Evolutionary conservation across 2,113 vertebrate species (phyloP), one percentile per base, ranked within the genome.

Genomic region (Nannospalax galili): DNA sequence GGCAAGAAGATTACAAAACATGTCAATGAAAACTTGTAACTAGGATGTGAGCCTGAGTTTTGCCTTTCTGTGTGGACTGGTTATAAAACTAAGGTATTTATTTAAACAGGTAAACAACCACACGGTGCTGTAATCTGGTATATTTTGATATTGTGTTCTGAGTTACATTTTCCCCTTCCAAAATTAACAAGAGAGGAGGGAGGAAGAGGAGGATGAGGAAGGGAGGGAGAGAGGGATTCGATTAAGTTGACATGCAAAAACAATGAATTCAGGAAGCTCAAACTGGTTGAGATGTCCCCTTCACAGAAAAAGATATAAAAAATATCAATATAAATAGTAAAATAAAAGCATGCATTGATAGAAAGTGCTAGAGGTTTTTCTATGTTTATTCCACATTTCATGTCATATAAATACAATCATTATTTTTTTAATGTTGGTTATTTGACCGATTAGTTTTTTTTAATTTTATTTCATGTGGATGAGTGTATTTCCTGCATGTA

Each of bases 181-280:
- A 87, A 90, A 79, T 30, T 91, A 35, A 58, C 42, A 40, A 42
- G 40, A 35, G 22, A 56, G 11, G 5, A 67, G 74, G 35, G 64
- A 69, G 3, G 16, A 17, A 35, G 9, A 8, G 56, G 28, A n/a
- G 26, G 40, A 9, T 19, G 14, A 64, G 11, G 12, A 58, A 19
- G 37, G 7, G 26, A 32, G 19, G 14, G 3, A 5, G 22, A 52
- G 32, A 56, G 15, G 65, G 56, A 90, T 74, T 73, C 81, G 85
- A 73, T 65, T 56, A 85, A 84, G 28, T 28, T 62, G 91, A 70
- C 7, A 28, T 48, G 40, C 40, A 85, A 96, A 96, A 79, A 69
- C 45, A 92, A 26, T 89, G 80, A 88, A 81, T 78, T 10, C 28
- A 48, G 28, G 42, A 64, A 70, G 9, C 62, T 92, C 81, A 45